A percentile compares a stretch with the other conserved stretches of the same genome.
Evolutionary conservation across 2,888 invertebrate genomes (phyloP).

Genomic region (Ophion slaviceki): DNA sequence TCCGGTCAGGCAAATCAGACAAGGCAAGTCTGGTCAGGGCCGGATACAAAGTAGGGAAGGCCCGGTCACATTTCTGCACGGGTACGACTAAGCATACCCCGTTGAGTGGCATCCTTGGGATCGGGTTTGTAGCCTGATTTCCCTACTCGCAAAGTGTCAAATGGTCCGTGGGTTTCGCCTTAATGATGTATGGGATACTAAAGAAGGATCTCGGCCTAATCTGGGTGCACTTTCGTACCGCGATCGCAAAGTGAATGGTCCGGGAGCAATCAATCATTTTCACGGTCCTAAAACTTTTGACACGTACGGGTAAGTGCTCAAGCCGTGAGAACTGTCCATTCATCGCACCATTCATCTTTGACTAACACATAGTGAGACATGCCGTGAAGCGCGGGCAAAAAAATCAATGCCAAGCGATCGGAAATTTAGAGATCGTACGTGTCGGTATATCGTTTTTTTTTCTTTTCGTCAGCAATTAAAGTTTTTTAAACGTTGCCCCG

Average conservation of each 20-base stretch:
- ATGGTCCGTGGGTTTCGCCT: not conserved
- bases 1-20: no score
- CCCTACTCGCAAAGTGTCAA: not conserved
- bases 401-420: not conserved
- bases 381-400: not conserved
- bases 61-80: no score
- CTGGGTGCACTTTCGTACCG: not conserved
- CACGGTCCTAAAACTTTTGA: not conserved
- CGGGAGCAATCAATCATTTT: not conserved
- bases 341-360: not conserved
- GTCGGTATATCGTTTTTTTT: conserved; percentile 18
- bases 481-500: conserved; percentile 63
- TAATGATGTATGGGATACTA: not conserved
- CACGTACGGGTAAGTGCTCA: not conserved
- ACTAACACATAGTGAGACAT: not conserved
- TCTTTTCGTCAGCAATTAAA: conserved; percentile 21
- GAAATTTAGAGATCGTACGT: conserved; percentile 8
- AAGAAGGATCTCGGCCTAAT: not conserved
- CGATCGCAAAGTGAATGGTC: not conserved
- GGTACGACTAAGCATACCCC: no score
- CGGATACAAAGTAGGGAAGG: no score
- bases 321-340: not conserved
- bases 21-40: no score
- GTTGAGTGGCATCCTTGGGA: not conserved
- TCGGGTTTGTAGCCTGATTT: not conserved